Evolutionary conservation across 2,113 vertebrate species (phyloP).

Genomic region (Nannospalax galili): DNA sequence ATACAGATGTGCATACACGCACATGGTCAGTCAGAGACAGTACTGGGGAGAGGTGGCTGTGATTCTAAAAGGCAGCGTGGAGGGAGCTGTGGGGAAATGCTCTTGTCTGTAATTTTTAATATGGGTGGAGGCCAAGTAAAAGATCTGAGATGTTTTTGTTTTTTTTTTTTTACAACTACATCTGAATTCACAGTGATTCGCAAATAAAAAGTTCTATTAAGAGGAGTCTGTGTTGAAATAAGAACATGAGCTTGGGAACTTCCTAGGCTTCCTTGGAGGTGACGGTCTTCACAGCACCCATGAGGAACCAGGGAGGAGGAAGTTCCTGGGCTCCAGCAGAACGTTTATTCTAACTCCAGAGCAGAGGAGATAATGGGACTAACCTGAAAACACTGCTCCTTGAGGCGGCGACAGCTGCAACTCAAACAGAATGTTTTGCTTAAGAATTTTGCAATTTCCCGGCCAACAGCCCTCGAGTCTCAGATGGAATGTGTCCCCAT

Average conservation of each 20-base stretch:
- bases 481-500: not conserved
- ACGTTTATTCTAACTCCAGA: not conserved
- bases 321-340: not conserved
- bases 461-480: not conserved
- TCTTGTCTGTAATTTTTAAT: not conserved
- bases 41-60: too few relatives aligned
- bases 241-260: not conserved
- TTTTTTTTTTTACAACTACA: not conserved
- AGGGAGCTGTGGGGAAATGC: too few relatives aligned
- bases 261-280: not conserved
- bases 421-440: not conserved
- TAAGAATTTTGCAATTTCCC: not conserved
- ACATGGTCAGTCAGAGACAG: too few relatives aligned
- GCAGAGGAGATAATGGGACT: not conserved
- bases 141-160: not conserved
- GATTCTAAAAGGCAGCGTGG: not conserved
- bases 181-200: not conserved
- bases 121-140: not conserved
- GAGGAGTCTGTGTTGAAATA: not conserved
- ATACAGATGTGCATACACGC: too few relatives aligned
- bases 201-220: not conserved
- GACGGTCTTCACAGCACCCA: not conserved
- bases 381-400: not conserved
- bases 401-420: not conserved
- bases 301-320: not conserved